Base-by-base conservation (phyloP, 2,888 invertebrate genomes). In the Tuberolachnus salignus region DNA sequence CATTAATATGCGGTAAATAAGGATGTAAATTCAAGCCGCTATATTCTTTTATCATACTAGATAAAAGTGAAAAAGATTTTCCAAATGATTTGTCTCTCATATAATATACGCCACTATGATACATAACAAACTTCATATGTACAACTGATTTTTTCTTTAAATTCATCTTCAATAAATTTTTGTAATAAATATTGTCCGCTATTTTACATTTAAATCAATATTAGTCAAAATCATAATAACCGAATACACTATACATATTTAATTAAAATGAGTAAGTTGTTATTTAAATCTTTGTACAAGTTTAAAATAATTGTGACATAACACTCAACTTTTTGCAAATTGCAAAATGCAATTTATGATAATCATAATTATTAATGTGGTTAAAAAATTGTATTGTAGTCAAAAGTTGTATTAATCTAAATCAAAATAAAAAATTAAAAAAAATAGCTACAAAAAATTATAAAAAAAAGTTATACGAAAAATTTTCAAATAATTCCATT, bases 31-130 rank as follows among this genome's bases (percentile, higher is more conserved):
- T 69, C 13, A 69, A 51, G 16, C 21, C 16, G 26, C 69, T 51
- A 59, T 78, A 78, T 13, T 78, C 78, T 23, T 61, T 21, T 21
- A 78, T 78, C 78, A 78, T 69, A 2, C 34, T 42, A n/a, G 21
- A 49, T 55, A 78, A 49, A 4, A 49, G 10, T 21, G 49, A 69
- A 42, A 78, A 78, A 4, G 78, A 78, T 6, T 78, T 78, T 16
- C 78, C 78, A 69, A 78, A 69, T 2, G 1, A 23, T 57, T 69
- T 69, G 16, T 78, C 78, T 69, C 78, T 78, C 69, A 78, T 78
- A 51, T 78, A 78, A 78, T 69, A 78, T 21, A 69, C 21, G 34
- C 78, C 78, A 10, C 69, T 51, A 9, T 69, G 14, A 42, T 42
- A 69, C 51, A 42, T 23, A 13, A 78, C 78, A 78, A 78, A 78